A percentile compares a stretch with the other conserved stretches of the same genome.
Conservation (phyloP, 2,888 invertebrate genomes). For the Spisula solida region DNA sequence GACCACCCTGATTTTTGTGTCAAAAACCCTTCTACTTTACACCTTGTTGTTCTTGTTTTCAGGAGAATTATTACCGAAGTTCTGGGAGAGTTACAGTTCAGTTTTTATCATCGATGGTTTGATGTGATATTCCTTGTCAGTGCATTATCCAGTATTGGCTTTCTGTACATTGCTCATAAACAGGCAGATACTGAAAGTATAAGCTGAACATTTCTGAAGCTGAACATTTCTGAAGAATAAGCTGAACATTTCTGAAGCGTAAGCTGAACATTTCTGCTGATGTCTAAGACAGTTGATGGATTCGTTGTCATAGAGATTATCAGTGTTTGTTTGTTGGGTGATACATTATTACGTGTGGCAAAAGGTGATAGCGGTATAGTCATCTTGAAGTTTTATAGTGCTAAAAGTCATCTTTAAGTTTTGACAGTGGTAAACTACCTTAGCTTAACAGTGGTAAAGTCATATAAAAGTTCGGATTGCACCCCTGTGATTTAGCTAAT, state of each 20-base stretch:
- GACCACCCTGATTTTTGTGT: too few species aligned
- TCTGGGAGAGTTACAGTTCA: constrained; percentile 98
- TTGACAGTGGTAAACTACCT: too few species aligned
- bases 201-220: constrained; percentile 31
- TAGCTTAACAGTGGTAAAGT: too few species aligned
- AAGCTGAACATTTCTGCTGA: too few species aligned
- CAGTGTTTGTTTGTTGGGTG: too few species aligned
- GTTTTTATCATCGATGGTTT: constrained; percentile 99
- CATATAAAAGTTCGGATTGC: too few species aligned
- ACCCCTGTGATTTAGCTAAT: too few species aligned
- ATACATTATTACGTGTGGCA: too few species aligned
- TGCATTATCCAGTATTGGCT: constrained; percentile 97
- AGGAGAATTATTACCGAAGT: constrained; percentile 96
- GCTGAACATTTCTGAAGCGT: constrained; percentile 20
- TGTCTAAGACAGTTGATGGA: neutral
- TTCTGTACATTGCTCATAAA: constrained; percentile 94
- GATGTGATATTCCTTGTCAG: constrained; percentile 99
- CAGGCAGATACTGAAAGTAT: constrained; percentile 79
- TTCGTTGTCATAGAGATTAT: too few species aligned
- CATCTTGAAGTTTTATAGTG: too few species aligned
- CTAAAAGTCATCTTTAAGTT: too few species aligned
- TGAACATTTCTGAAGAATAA: constrained; percentile 37
- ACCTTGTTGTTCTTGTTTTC: constrained; percentile 67
- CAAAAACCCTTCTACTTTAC: neutral
- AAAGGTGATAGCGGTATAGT: too few species aligned